Evolutionary conservation across 1,140 invertebrate genomes (phyloP).

Genomic region (Euwallacea fornicatus): DNA sequence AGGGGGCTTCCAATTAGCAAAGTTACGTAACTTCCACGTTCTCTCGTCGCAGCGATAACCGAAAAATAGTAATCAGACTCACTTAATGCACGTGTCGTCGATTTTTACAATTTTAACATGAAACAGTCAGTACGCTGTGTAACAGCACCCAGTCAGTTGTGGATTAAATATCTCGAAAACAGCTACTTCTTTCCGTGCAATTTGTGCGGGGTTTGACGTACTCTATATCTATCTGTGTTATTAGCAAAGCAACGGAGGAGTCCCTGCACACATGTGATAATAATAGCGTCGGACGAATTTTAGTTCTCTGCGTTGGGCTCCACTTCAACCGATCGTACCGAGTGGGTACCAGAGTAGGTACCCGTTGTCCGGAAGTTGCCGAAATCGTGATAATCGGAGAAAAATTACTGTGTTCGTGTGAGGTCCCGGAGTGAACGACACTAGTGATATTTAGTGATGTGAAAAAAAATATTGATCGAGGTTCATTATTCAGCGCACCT

Average conservation of each 20-base stretch:
- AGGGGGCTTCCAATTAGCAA: too few relatives aligned
- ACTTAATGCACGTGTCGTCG: background rate
- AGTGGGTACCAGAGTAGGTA: background rate
- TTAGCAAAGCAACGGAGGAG: slow-evolving; percentile 35
- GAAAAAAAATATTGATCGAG: background rate
- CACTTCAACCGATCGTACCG: background rate
- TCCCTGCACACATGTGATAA: slow-evolving; percentile 35
- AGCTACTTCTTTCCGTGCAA: background rate
- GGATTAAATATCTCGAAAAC: background rate
- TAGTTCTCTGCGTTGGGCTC: slow-evolving; percentile 33
- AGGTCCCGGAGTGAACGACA: background rate
- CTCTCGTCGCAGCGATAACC: too few relatives aligned
- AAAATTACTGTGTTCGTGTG: background rate
- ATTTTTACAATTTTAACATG: background rate
- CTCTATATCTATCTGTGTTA: slow-evolving; percentile 29
- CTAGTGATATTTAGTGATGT: background rate
- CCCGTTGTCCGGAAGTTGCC: background rate
- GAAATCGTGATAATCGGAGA: background rate
- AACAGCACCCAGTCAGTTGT: background rate
- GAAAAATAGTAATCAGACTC: too few relatives aligned
- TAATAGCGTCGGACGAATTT: slow-evolving; percentile 38
- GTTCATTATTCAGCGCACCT: background rate
- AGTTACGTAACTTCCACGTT: too few relatives aligned
- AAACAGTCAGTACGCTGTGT: background rate
- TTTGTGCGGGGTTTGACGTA: slow-evolving; percentile 9